Percentiles rank a stretch among this genome's conserved stretches.
Conservation (phyloP, 2,888 invertebrate species). For the Conops quadrifasciatus region DNA sequence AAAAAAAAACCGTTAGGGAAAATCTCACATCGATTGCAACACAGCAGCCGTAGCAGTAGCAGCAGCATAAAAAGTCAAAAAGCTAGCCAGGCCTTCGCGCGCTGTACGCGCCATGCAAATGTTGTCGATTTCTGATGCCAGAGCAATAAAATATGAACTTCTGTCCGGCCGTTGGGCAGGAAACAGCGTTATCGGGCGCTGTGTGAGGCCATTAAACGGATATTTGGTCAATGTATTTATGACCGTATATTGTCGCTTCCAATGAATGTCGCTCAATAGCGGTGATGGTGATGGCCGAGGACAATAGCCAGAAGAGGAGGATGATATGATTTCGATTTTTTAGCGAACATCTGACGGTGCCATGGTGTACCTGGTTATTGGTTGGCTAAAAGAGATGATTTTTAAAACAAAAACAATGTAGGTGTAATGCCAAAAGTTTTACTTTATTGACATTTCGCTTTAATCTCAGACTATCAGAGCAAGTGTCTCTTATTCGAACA, state of each 20-base stretch:
- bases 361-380: no score
- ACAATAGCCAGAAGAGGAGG: background rate
- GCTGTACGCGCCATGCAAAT: slow-evolving; percentile 33
- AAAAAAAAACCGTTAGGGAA: slow-evolving; percentile 22
- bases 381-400: no score
- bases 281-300: slow-evolving; percentile 18
- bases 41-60: background rate
- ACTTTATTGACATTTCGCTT: no score
- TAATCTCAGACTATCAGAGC: no score
- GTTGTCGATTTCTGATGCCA: slow-evolving; percentile 30
- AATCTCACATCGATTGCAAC: background rate
- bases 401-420: no score
- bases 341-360: no score
- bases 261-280: slow-evolving; percentile 40
- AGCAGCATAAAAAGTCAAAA: slow-evolving; percentile 29
- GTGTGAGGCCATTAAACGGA: slow-evolving; percentile 56
- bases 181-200: slow-evolving; percentile 26
- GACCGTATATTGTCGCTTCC: slow-evolving; percentile 47
- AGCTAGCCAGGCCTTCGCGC: background rate
- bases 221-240: slow-evolving; percentile 61
- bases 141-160: slow-evolving; percentile 32
- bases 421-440: no score
- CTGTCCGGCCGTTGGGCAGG: slow-evolving; percentile 1
- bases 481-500: no score
- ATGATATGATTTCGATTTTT: no score